Base-by-base conservation (phyloP, 2,797 vertebrate genomes). In the Yasuhikotakia modesta region DNA sequence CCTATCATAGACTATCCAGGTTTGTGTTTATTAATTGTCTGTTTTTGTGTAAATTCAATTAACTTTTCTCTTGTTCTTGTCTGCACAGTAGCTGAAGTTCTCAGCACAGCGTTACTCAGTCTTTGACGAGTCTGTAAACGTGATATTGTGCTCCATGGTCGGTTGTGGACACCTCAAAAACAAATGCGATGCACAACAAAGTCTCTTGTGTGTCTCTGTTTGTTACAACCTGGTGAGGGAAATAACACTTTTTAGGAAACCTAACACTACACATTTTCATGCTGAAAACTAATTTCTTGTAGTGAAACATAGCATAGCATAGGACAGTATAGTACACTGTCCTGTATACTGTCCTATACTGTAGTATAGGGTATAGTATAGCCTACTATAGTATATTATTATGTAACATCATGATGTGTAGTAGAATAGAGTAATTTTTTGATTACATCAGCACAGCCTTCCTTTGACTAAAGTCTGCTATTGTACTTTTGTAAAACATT, bases 151-250 rank as follows among this genome's bases (percentile, higher is more conserved):
- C 96, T 79, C 96, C 96, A 0, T 98, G 96, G 87, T 98, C 96
- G 0, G 96, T 98, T 70, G 95, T 96, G 80, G 96, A 98, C 80
- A 97, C 96, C 89, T 98, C 96, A 5, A 98, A 98, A 82, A 98
- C 96, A 21, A 98, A 98, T 79, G 96, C 96, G 39, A 98, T 96
- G 90, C 96, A 97, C 53, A 98, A 95, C 90, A 98, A 88, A 85
- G 96, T 98, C 91, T 98, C 96, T 92, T 97, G 96, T 82, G 96
- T 97, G 89, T 98, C 96, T 90, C 96, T 94, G 92, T 96, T 96
- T 0, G 96, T 97, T 87, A 98, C 95, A 87, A 97, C 96, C 96
- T 98, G n/a, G 35, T 13, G 83, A 82, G 43, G 8, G 24, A n/a
- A 63, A 78, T 45, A 71, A 64, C 21, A 64, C 39, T 43, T 19